These are phyloP conservation scores for Cichlasoma orientale DNA, from an alignment of 2,797 vertebrate species.

Conservation along the genomic window DNA sequence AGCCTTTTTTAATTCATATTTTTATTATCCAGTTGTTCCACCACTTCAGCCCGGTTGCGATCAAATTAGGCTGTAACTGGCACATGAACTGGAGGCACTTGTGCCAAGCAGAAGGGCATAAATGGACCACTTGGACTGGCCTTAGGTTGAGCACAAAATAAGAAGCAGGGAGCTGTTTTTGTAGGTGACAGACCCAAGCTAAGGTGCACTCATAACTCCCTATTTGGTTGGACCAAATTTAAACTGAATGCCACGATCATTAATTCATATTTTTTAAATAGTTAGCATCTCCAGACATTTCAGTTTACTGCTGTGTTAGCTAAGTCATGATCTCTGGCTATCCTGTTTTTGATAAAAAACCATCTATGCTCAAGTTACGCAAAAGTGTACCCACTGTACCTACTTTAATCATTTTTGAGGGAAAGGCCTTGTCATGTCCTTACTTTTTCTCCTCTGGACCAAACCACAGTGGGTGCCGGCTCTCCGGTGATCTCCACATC, in stretches of 20 bases:
- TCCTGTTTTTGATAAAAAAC: not conserved
- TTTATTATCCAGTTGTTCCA: not conserved
- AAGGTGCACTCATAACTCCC: not conserved
- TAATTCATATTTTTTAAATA: not conserved
- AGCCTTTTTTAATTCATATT: not conserved
- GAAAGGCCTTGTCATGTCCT: not conserved
- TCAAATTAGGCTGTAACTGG: not conserved
- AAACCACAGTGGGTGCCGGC: constrained; percentile 84
- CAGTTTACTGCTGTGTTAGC: not conserved
- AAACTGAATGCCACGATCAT: not conserved
- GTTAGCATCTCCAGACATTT: not conserved
- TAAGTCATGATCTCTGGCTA: too few relatives aligned
- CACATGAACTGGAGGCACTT: not conserved
- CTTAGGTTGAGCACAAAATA: not conserved
- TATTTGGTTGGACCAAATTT: too few relatives aligned
- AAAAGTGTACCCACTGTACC: not conserved
- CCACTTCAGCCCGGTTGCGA: not conserved
- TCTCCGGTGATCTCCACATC: constrained; percentile 92
- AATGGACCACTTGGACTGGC: not conserved
- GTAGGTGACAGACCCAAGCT: not conserved
- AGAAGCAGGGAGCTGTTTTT: not conserved
- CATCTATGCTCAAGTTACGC: not conserved
- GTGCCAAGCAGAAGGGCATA: not conserved
- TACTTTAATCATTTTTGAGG: not conserved
- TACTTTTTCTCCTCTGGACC: constrained; percentile 84